Percentiles rank a stretch among this genome's conserved stretches.
Evolutionary conservation across 2,888 invertebrate genomes (phyloP).

Genomic region (Diachrysia chrysitis): DNA sequence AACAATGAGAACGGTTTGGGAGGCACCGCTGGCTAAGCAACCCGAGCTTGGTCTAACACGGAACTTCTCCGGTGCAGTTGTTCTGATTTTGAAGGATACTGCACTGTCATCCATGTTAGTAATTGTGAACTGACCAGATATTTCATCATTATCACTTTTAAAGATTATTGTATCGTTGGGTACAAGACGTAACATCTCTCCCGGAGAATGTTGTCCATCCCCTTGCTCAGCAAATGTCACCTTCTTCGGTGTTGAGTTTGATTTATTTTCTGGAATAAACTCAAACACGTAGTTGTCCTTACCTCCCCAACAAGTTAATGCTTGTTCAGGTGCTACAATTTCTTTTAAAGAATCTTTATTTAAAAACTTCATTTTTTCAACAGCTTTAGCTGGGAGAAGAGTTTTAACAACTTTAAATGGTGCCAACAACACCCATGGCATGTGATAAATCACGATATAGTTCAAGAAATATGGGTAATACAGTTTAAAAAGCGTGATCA

Average conservation of each 20-base stretch:
- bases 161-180: slow-evolving; percentile 93
- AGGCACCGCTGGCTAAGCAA: slow-evolving; percentile 90
- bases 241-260: slow-evolving; percentile 83
- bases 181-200: slow-evolving; percentile 90
- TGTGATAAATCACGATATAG: slow-evolving; percentile 96
- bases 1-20: slow-evolving; percentile 91
- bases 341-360: slow-evolving; percentile 93
- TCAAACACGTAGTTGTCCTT: slow-evolving; percentile 92
- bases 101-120: slow-evolving; percentile 91
- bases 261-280: slow-evolving; percentile 91
- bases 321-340: slow-evolving; percentile 92
- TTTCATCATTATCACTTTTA: slow-evolving; percentile 91
- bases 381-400: slow-evolving; percentile 95
- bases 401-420: slow-evolving; percentile 97
- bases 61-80: slow-evolving; percentile 98
- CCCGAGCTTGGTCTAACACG: slow-evolving; percentile 97
- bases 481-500: slow-evolving; percentile 95
- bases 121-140: slow-evolving; percentile 91
- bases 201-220: slow-evolving; percentile 78
- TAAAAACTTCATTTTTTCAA: slow-evolving; percentile 96
- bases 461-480: slow-evolving; percentile 97
- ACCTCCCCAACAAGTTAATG: slow-evolving; percentile 95
- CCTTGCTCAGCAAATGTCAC: slow-evolving; percentile 81
- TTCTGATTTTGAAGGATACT: slow-evolving; percentile 94
- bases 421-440: slow-evolving; percentile 98